These are phyloP conservation scores for Sclerodermus sp. DNA, from an alignment of 2,888 invertebrate genomes.

Conservation along the genomic window DNA sequence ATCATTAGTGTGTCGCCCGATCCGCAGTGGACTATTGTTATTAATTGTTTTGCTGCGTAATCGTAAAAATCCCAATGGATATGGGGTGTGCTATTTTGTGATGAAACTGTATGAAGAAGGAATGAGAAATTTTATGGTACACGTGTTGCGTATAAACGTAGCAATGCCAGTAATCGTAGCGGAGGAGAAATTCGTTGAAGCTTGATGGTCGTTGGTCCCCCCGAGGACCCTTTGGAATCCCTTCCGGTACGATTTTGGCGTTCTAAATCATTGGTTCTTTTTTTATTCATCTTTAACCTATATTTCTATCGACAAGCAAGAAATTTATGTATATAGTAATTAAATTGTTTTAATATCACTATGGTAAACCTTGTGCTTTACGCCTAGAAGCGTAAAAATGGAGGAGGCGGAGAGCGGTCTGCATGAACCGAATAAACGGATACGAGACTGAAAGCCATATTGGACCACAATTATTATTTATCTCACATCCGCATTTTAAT, in stretches of 20 bases:
- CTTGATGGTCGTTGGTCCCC: no score
- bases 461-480: conserved; percentile 19
- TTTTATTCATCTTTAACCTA: conserved; percentile 23
- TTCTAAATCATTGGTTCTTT: conserved; percentile 25
- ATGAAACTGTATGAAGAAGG: conserved; percentile 12
- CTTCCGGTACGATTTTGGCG: conserved; percentile 15
- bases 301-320: conserved; percentile 17
- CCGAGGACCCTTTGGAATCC: neutral
- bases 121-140: conserved; percentile 8
- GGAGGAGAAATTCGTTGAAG: neutral
- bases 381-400: conserved; percentile 12
- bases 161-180: neutral
- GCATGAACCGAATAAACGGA: conserved; percentile 13
- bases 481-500: conserved; percentile 14
- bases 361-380: conserved; percentile 32
- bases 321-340: conserved; percentile 46
- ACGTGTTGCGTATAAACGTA: neutral
- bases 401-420: conserved; percentile 27
- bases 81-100: conserved; percentile 21
- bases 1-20: conserved; percentile 16
- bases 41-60: conserved; percentile 28
- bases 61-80: conserved; percentile 15
- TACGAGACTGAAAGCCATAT: conserved; percentile 25
- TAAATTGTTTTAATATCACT: conserved; percentile 44
- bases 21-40: conserved; percentile 8